Evolutionary conservation across 2,113 vertebrate genomes (phyloP).

Genomic region (Nematolebias whitei): DNA sequence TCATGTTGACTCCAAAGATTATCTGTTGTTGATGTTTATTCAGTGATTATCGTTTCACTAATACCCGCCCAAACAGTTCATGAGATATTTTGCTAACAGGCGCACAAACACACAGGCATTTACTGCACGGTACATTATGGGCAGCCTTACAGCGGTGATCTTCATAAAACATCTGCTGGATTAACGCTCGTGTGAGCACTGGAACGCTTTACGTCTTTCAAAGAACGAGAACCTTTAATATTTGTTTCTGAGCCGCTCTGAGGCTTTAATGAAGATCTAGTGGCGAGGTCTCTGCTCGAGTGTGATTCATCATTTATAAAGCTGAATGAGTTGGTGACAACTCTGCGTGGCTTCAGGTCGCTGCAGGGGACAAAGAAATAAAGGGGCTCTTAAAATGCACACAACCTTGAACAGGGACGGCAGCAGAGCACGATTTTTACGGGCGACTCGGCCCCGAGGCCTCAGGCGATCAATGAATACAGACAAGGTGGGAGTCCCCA

Average conservation of each 20-base stretch:
- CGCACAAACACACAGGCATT: no score
- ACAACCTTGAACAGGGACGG: slow-evolving; percentile 28
- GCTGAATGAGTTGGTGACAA: slow-evolving; percentile 5
- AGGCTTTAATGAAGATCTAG: slow-evolving; percentile 7
- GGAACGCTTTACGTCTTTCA: neutral
- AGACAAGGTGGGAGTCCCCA: neutral
- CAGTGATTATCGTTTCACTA: no score
- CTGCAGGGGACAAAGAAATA: slow-evolving; percentile 30
- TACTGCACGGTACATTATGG: no score
- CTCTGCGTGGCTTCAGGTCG: slow-evolving; percentile 11
- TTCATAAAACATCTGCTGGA: neutral
- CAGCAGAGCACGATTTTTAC: slow-evolving; percentile 17
- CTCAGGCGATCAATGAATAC: slow-evolving; percentile 25
- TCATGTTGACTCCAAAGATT: no score
- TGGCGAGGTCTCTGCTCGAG: no score
- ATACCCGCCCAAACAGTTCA: no score
- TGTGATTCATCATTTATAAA: slow-evolving; percentile 41
- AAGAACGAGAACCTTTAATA: neutral
- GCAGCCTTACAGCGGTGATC: no score
- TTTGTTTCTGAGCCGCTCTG: neutral
- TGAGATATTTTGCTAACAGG: no score
- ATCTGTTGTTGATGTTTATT: no score
- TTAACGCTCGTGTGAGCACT: no score
- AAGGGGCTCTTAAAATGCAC: slow-evolving; percentile 19
- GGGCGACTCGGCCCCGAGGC: neutral